Base-by-base conservation (phyloP, 2,797 vertebrate species). In the Crocodylus rhombifer region DNA sequence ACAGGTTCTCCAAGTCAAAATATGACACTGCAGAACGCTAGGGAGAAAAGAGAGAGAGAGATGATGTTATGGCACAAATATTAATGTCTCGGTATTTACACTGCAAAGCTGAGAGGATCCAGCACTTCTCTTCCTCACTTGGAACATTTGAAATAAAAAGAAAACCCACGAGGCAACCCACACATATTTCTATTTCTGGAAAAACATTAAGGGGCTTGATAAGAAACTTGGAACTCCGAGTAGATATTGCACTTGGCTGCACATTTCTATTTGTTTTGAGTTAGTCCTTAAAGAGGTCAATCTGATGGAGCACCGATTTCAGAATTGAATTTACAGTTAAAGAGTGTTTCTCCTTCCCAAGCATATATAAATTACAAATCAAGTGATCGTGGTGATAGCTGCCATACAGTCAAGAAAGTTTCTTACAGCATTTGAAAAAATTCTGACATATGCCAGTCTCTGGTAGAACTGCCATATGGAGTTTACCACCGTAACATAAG, bases 381-480 rank as follows among this genome's bases (percentile, higher is more conserved):
- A 3, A 94, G 56, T 64, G 86, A 95, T 78, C 69, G 77, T 20
- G 79, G 87, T 93, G 79, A 76, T 84, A 90, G 82, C 90, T 90
- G 92, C 88, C 94, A 96, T 77, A 91, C 17, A 90, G 91, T 93
- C 90, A 96, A 84, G 76, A 82, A 93, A 93, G 86, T 95, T 94
- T 94, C 93, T 95, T 80, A 92, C 91, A 90, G 87, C 0, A 55
- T 81, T 92, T 93, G 82, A 63, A 85, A 83, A 82, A 93, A 95
- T n/a, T 30, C 82, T 77, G 89, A 94, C 71, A 25, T 51, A 81
- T 81, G 80, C 92, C 91, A 78, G 86, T 65, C 86, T 88, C 95
- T 96, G 90, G 85, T 88, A 96, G 92, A 94, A 94, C 65, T 87
- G 87, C 94, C 95, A 96, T 93, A 96, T 92, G 95, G 94, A 94